These are phyloP conservation scores for Thalassoma bifasciatum DNA, from an alignment of 2,113 vertebrate species.

Conservation along the genomic window DNA sequence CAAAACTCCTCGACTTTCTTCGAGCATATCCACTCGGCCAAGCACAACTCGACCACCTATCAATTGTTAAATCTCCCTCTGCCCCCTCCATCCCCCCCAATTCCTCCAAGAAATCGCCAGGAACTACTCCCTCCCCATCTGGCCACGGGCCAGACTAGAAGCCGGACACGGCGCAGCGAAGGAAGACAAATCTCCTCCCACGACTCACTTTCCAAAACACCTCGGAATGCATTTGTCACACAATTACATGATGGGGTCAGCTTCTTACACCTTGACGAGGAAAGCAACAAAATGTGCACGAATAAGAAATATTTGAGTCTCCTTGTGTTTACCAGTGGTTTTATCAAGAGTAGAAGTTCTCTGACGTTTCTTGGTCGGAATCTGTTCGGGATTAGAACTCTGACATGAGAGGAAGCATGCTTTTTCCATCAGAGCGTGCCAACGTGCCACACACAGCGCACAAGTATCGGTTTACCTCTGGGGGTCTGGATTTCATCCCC, in stretches of 20 bases:
- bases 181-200: constrained; percentile 75
- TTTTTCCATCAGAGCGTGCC: constrained; percentile 95
- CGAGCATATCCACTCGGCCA: constrained; percentile 73
- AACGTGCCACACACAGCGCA: constrained; percentile 94
- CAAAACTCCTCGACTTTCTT: constrained; percentile 65
- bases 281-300: not conserved
- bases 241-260: constrained; percentile 45
- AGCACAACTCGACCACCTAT: constrained; percentile 82
- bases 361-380: constrained; percentile 61
- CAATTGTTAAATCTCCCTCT: constrained; percentile 79
- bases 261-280: not conserved
- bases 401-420: constrained; percentile 97
- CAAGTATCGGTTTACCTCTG: constrained; percentile 95
- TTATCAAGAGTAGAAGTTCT: constrained; percentile 16
- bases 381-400: constrained; percentile 91
- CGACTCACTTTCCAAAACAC: constrained; percentile 64
- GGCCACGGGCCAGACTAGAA: constrained; percentile 82
- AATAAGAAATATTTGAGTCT: not conserved
- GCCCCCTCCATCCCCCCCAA: constrained; percentile 67
- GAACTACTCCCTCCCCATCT: constrained; percentile 81
- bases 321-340: not conserved
- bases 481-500: constrained; percentile 87
- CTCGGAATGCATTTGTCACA: constrained; percentile 46
- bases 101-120: constrained; percentile 75
- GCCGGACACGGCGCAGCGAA: constrained; percentile 74